phyloP scores from a whole-genome alignment of 2,888 invertebrate species.

The Hetaerina titia region DNA sequence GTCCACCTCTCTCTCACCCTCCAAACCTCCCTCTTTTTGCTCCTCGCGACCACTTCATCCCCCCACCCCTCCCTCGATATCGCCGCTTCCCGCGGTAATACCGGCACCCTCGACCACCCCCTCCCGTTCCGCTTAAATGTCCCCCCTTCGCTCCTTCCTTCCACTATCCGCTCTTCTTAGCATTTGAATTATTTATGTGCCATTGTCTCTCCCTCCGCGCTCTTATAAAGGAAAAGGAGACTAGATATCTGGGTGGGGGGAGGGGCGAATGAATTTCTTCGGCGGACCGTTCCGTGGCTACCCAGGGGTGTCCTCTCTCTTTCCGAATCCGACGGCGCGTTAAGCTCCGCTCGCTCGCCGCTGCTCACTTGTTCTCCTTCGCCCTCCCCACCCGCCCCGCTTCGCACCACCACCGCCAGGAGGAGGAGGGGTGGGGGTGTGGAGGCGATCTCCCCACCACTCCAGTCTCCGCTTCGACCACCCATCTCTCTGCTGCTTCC shows the following conservation, averaged over 20 bases:
- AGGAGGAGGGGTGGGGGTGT: background rate
- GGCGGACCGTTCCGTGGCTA: conserved; percentile 17
- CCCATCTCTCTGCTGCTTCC: too few relatives aligned
- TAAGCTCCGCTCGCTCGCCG: conserved; percentile 16
- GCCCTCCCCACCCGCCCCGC: background rate
- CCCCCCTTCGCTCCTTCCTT: background rate
- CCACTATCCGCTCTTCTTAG: background rate
- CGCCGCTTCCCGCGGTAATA: background rate
- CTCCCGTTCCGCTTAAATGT: background rate
- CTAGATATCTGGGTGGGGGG: background rate
- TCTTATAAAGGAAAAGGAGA: background rate
- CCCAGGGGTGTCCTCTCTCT: conserved; percentile 33
- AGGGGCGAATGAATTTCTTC: background rate
- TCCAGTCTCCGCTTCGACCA: background rate
- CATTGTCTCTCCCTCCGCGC: conserved; percentile 1
- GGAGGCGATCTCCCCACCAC: background rate
- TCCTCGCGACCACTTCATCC: background rate
- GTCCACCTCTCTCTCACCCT: background rate
- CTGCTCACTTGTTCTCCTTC: background rate
- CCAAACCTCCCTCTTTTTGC: background rate
- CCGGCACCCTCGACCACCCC: background rate
- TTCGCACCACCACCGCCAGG: background rate
- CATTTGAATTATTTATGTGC: conserved; percentile 59
- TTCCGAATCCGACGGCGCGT: conserved; percentile 25
- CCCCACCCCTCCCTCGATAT: background rate